phyloP scores from a whole-genome alignment of 1,140 invertebrate genomes.

The Drosophila baimaii region DNA sequence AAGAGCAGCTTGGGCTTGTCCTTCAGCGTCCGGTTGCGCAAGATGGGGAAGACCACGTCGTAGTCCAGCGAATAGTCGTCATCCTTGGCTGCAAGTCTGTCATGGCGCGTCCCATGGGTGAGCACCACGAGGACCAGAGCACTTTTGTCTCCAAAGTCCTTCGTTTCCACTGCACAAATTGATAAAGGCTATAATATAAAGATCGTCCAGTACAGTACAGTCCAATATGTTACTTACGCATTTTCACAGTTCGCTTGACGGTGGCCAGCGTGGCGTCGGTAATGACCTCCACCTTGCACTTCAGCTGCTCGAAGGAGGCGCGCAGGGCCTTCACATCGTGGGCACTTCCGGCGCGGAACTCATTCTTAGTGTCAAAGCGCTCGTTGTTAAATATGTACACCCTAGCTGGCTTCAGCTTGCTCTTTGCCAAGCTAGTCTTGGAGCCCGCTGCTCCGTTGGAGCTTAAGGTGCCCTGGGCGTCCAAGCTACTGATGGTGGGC shows the following conservation, averaged over 20 bases:
- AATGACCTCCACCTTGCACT: slow-evolving; percentile 66
- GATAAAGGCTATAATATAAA: neutral
- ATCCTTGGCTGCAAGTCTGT: slow-evolving; percentile 70
- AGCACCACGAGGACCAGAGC: slow-evolving; percentile 63
- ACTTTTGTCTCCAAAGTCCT: slow-evolving; percentile 62
- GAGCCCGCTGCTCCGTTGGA: neutral
- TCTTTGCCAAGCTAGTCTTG: slow-evolving; percentile 18
- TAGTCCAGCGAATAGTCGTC: slow-evolving; percentile 72
- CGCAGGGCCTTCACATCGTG: slow-evolving; percentile 65
- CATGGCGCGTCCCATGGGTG: slow-evolving; percentile 59
- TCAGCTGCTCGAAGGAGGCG: slow-evolving; percentile 55
- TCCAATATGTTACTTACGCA: slow-evolving; percentile 52
- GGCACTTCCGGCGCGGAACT: slow-evolving; percentile 60
- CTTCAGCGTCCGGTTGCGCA: slow-evolving; percentile 63
- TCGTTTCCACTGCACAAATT: slow-evolving; percentile 59
- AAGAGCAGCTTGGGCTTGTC: slow-evolving; percentile 79
- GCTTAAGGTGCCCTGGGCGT: slow-evolving; percentile 32
- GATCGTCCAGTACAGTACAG: neutral
- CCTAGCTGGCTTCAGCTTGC: slow-evolving; percentile 65
- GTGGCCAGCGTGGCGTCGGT: slow-evolving; percentile 63
- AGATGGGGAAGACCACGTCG: slow-evolving; percentile 68
- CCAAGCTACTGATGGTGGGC: slow-evolving; percentile 2
- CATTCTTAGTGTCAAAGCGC: slow-evolving; percentile 61
- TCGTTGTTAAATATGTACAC: slow-evolving; percentile 78
- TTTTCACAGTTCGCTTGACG: slow-evolving; percentile 49